Evolutionary conservation across 2,797 vertebrate species (phyloP).

Genomic region (Tolypeutes matacus): DNA sequence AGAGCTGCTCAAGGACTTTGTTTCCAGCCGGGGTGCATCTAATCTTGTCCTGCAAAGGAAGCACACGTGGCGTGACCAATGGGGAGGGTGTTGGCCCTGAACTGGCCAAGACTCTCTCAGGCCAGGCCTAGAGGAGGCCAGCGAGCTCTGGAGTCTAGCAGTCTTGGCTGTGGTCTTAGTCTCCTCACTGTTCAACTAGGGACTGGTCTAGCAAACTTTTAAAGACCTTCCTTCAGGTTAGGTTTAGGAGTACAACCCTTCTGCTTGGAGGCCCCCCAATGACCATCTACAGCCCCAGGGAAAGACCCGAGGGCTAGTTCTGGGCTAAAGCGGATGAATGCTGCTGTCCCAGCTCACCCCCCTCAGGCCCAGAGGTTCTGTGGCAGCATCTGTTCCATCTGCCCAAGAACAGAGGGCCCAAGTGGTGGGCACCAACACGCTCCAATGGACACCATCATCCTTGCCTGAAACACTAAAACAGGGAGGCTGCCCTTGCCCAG

Average conservation of each 20-base stretch:
- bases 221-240: conserved; percentile 19
- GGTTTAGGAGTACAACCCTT: conserved; percentile 27
- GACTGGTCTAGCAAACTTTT: background rate
- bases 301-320: background rate
- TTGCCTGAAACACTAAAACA: background rate
- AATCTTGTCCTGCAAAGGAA: conserved; percentile 93
- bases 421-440: background rate
- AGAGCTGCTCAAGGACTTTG: conserved; percentile 90
- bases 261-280: background rate
- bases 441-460: background rate
- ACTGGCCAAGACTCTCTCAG: background rate
- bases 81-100: background rate
- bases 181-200: background rate
- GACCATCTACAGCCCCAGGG: background rate
- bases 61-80: background rate
- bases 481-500: background rate
- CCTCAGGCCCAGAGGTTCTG: background rate
- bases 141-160: conserved; percentile 21
- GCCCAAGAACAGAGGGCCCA: background rate
- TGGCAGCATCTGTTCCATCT: background rate
- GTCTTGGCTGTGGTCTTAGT: background rate
- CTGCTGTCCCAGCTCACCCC: background rate
- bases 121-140: background rate
- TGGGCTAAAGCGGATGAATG: background rate
- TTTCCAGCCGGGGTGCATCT: conserved; percentile 96